Conservation (phyloP, 2,797 vertebrate genomes). For the Enteromius anoplus region DNA sequence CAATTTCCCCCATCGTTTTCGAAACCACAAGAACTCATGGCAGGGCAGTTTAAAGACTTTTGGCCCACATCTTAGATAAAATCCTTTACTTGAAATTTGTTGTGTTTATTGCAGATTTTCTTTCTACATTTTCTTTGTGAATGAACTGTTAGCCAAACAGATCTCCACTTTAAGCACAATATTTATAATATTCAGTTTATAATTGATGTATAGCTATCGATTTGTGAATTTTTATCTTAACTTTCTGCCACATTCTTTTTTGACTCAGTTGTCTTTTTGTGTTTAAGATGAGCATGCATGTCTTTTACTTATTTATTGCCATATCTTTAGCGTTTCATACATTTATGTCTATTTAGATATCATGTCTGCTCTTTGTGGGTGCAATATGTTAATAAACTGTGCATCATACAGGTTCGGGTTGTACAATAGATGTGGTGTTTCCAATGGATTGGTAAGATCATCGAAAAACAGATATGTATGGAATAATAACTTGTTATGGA, state of each 20-base stretch:
- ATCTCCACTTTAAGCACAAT: slow-evolving; percentile 72
- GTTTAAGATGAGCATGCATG: slow-evolving; percentile 75
- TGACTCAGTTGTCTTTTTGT: slow-evolving; percentile 74
- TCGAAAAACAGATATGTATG: slow-evolving; percentile 18
- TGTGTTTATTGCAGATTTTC: slow-evolving; percentile 51
- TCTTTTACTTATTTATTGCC: slow-evolving; percentile 63
- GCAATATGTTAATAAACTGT: slow-evolving; percentile 44
- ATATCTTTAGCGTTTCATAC: slow-evolving; percentile 53
- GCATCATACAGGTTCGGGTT: slow-evolving; percentile 28
- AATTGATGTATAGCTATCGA: slow-evolving; percentile 67
- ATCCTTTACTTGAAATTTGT: slow-evolving; percentile 51
- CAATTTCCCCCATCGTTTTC: not conserved
- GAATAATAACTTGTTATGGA: not conserved
- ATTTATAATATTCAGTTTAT: slow-evolving; percentile 64
- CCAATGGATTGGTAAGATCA: slow-evolving; percentile 7
- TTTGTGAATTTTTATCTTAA: slow-evolving; percentile 61
- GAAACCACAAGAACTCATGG: slow-evolving; percentile 36
- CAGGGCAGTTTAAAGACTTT: slow-evolving; percentile 17
- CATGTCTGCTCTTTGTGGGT: slow-evolving; percentile 53
- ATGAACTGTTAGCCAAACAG: slow-evolving; percentile 58
- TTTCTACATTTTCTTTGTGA: slow-evolving; percentile 52
- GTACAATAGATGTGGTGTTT: slow-evolving; percentile 20
- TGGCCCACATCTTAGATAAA: slow-evolving; percentile 31
- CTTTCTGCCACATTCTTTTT: slow-evolving; percentile 65
- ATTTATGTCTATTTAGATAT: slow-evolving; percentile 52